Conservation (phyloP, 2,888 invertebrate species). For the Sturmia bella region DNA sequence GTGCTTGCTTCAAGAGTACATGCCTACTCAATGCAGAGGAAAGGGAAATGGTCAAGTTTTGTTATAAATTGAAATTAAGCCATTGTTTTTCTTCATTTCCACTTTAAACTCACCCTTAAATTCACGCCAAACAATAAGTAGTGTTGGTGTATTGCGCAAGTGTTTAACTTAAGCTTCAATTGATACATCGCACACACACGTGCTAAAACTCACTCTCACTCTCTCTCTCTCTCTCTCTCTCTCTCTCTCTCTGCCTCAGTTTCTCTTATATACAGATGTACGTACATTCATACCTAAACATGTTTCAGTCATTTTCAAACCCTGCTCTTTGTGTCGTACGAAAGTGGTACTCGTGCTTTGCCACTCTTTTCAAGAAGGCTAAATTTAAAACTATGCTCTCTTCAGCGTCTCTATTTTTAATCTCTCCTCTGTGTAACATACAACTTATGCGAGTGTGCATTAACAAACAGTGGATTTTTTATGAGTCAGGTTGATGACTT, state of each 20-base stretch:
- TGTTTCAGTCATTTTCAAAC: slow-evolving; percentile 36
- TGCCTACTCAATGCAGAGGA: slow-evolving; percentile 9
- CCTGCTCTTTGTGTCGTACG: slow-evolving; percentile 19
- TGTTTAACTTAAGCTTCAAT: slow-evolving; percentile 66
- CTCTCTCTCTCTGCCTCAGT: slow-evolving; percentile 16
- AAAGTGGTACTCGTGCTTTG: slow-evolving; percentile 1
- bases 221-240: too few species aligned
- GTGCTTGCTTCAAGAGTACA: neutral
- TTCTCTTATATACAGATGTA: neutral
- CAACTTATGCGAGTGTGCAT: too few species aligned
- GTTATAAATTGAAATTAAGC: slow-evolving; percentile 50
- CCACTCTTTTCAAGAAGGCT: slow-evolving; percentile 41
- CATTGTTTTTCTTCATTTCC: slow-evolving; percentile 51
- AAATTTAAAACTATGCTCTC: slow-evolving; percentile 48
- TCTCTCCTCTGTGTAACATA: neutral
- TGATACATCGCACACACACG: neutral
- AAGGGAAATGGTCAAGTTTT: slow-evolving; percentile 38
- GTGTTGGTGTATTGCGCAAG: slow-evolving; percentile 63
- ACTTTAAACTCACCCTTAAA: slow-evolving; percentile 61
- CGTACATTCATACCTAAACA: neutral
- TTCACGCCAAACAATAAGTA: neutral
- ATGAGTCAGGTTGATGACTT: slow-evolving; percentile 70
- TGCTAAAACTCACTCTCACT: neutral
- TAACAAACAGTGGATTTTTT: slow-evolving; percentile 26
- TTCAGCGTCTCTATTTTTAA: neutral